Evolutionary conservation across 2,113 vertebrate species (phyloP), one percentile per base, ranked within the genome.

Genomic region (Progne subis): DNA sequence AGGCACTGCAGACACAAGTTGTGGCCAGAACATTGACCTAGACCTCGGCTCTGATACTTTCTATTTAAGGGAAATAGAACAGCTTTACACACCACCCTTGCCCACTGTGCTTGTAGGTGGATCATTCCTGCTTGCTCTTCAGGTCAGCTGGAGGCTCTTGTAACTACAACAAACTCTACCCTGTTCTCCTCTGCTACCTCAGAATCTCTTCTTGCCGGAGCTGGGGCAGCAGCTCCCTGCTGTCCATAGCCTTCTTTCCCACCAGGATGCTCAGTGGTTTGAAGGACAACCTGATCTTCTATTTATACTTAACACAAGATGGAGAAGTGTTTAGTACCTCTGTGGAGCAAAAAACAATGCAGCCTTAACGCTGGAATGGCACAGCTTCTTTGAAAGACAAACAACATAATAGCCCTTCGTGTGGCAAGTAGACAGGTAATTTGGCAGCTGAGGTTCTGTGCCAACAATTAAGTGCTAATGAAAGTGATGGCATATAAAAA

Each of bases 401-500:
- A 61, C 0, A 3, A 59, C 26, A 5, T 32, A 86, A 55, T 6
- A 61, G 67, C 56, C n/a, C 63, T 89, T 64, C 12, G 14, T 0
- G 3, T 28, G 1, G 3, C 67, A 61, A 15, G 5, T 9, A 75
- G 50, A 76, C 43, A 82, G 79, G 89, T 74, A 82, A 82, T 80
- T 46, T 5, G 4, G 88, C 86, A 94, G 87, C 78, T 61, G 59
- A 68, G 57, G 89, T 82, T 82, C 70, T 59, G 24, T 32, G 59
- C 50, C 88, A 94, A 72, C 72, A 90, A 91, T 67, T 90, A 94
- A 93, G n/a, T 52, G 71, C 63, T 67, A 65, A 87, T 72, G 82
- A 87, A 95, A 95, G 57, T 10, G 41, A 65, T 46, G 86, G 46
- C 55, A 31, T 85, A 76, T 61, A 69, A 90, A 95, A 81, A 59